Base-by-base conservation (phyloP, 2,797 vertebrate species). In the Sciurus carolinensis region DNA sequence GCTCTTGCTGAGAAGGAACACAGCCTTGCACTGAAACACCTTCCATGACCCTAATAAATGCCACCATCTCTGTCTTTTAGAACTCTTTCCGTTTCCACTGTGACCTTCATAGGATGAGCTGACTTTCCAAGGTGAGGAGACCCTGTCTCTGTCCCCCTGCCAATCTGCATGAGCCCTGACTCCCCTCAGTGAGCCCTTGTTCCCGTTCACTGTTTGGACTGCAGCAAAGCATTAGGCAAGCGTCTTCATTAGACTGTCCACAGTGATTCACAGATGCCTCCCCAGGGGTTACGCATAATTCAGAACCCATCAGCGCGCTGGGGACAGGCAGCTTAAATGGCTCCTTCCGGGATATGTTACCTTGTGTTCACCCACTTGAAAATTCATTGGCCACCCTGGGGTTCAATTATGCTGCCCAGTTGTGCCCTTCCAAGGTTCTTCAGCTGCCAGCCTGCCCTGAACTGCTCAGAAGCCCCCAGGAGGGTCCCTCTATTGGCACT, bases 171-270 rank as follows among this genome's bases (percentile, higher is more conserved):
- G 50, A 82, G 33, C 18, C 42, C 64, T 1, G 17, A 3, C 7
- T 39, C 28, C 44, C 15, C 8, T 36, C 47, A 54, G 11, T 1
- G 71, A 24, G 28, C 14, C 7, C 33, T 17, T 11, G 7, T 1
- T 59, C 28, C 71, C 10, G 12, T 20, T 86, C 22, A 30, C 62
- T 57, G 39, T 12, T 44, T 22, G 47, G 28, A 67, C 11, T 36
- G 18, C 82, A 95, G 91, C 52, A 0, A 42, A 62, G 30, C 39
- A 2, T 9, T 5, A 42, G 20, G 3, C 26, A 42, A 39, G 52
- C 11, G 0, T 86, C 84, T 95, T 83, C 91, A 92, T 94, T 75
- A 87, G 89, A 91, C 89, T 87, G 50, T 86, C 79, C 44, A 9
- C 24, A 0, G 67, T 95, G 89, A 96, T 87, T 95, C 96, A 91